Base-by-base conservation (phyloP, 2,113 vertebrate genomes). In the Mus pahari region DNA sequence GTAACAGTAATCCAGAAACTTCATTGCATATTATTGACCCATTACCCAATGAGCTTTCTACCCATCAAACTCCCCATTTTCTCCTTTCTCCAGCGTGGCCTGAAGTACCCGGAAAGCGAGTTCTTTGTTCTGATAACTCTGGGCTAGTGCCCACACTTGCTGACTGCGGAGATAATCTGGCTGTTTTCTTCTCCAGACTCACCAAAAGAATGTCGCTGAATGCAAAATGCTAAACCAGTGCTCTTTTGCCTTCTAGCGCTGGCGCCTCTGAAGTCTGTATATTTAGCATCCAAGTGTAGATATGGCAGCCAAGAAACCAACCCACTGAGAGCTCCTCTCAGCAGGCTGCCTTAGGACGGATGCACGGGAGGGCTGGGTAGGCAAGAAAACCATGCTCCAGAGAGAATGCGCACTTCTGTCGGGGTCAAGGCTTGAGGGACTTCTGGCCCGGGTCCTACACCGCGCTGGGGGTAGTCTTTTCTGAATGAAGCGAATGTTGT, bases 221-320 rank as follows among this genome's bases (percentile, higher is more conserved):
- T 95, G 78, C 83, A 83, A 92, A 91, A 93, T 95, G 89, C 82
- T 89, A 86, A 95, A 60, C 71, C 91, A 86, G 91, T 83, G 48
- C 42, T 95, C 93, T 77, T 86, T 70, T 70, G 89, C 93, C 94
- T 95, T 94, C 89, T 94, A 95, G 73, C 82, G 45, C 55, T 73
- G 53, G 88, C 84, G 91, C 89, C 95, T 95, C 96, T 89, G 86
- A 92, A 58, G 64, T 92, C 86, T 83, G 89, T 95, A 73, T 94
- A 91, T 89, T 79, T 95, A 97, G 97, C 93, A 93, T 94, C 78
- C 82, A 93, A 97, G 92, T 62, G 20, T 81, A 55, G 60, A 91
- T 77, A 45, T 79, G 82, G 93, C 83, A 95, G 89, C 62, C 60
- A 55, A 82, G 91, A 94, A 92, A 92, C 79, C 95, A 79, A 90